phyloP scores from a whole-genome alignment of 2,888 invertebrate species.

The Trichopoda pennipes region DNA sequence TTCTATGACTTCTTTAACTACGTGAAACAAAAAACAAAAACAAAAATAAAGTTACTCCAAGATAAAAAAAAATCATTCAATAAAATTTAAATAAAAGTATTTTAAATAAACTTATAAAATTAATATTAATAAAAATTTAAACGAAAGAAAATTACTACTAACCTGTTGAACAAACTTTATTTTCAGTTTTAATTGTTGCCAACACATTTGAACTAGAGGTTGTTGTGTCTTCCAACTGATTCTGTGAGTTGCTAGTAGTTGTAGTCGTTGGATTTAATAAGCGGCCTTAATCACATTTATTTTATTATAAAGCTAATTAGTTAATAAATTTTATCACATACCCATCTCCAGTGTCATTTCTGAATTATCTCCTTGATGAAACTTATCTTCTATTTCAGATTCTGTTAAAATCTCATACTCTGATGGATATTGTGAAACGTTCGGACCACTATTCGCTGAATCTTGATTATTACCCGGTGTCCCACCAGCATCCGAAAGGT shows the following conservation, averaged over 20 bases:
- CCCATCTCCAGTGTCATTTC: slow-evolving; percentile 81
- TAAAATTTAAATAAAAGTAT: background rate
- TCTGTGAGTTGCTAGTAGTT: slow-evolving; percentile 71
- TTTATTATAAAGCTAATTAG: background rate
- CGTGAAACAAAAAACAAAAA: slow-evolving; percentile 18
- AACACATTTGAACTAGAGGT: slow-evolving; percentile 65
- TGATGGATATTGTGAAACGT: slow-evolving; percentile 79
- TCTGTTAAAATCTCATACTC: slow-evolving; percentile 81
- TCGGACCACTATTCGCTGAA: slow-evolving; percentile 75
- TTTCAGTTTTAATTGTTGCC: slow-evolving; percentile 75
- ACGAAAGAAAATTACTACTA: slow-evolving; percentile 69
- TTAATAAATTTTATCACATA: slow-evolving; percentile 62
- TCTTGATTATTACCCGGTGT: slow-evolving; percentile 79
- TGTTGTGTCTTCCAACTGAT: slow-evolving; percentile 74
- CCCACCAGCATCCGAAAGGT: slow-evolving; percentile 75
- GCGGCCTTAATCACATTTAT: slow-evolving; percentile 73
- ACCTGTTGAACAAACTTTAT: slow-evolving; percentile 75
- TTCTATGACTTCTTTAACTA: slow-evolving; percentile 11
- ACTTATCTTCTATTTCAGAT: slow-evolving; percentile 80
- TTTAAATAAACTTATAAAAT: background rate
- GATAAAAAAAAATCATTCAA: background rate
- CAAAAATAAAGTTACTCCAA: background rate
- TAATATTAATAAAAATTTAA: background rate
- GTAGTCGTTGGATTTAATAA: slow-evolving; percentile 73
- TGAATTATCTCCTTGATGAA: slow-evolving; percentile 75